Conservation (phyloP, 1,140 invertebrate species). For the Drosophila equinoxialis region DNA sequence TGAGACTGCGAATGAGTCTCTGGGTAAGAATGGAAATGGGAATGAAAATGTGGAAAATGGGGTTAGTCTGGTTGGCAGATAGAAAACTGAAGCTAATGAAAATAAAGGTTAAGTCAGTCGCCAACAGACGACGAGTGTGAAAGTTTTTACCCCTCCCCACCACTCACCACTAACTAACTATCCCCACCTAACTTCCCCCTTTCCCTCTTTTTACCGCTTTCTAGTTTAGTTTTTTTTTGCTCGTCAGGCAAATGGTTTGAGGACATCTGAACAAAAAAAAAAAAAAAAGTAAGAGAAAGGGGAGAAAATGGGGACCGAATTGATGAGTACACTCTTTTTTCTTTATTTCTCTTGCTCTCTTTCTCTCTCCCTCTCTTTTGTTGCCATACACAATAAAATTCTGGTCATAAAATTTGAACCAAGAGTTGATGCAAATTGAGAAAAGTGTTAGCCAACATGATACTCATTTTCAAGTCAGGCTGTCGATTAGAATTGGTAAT, state of each 20-base stretch:
- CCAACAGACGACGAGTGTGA: conserved; percentile 20
- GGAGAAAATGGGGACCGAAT: background rate
- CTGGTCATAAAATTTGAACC: conserved; percentile 5
- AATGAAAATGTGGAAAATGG: background rate
- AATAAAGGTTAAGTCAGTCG: conserved; percentile 51
- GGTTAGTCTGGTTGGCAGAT: conserved; percentile 15
- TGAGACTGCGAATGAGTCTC: background rate
- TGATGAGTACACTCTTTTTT: conserved; percentile 2
- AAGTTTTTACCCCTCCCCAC: conserved; percentile 19
- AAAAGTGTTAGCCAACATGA: conserved; percentile 2
- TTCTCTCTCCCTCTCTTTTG: background rate
- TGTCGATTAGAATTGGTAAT: background rate
- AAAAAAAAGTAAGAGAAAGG: background rate
- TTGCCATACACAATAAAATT: background rate
- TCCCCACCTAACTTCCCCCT: background rate
- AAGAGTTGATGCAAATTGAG: background rate
- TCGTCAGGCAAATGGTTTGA: conserved; percentile 9
- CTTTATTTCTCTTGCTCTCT: background rate
- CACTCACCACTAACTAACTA: background rate
- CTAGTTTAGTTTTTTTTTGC: conserved; percentile 1
- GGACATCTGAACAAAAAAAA: conserved; percentile 17
- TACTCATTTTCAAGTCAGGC: background rate
- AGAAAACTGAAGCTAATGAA: conserved; percentile 53
- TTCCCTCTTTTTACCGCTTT: background rate
- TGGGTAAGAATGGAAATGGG: background rate